These are phyloP conservation scores for Sycophila texana DNA, from an alignment of 2,888 invertebrate species.

Conservation along the genomic window DNA sequence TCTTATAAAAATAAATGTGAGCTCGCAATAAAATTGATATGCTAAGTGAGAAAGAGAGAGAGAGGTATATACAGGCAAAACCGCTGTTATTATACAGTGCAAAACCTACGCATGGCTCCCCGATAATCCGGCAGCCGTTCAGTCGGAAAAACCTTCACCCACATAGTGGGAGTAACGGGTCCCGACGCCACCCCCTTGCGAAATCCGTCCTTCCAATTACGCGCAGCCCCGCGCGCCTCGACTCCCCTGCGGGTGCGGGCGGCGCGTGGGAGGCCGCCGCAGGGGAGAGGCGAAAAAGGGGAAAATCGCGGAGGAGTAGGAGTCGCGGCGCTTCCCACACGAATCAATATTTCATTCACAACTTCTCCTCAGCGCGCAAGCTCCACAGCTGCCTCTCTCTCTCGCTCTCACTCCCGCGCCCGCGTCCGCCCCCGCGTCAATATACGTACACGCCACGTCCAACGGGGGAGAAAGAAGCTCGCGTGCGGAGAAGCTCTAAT, in stretches of 20 bases:
- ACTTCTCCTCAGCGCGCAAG: conserved; percentile 59
- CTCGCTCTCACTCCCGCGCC: not conserved
- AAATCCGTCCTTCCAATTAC: not conserved
- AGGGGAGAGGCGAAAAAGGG: not conserved
- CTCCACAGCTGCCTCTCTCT: not conserved
- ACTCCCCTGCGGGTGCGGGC: not conserved
- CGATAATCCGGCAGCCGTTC: no score
- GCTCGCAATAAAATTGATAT: no score
- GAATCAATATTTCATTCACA: conserved; percentile 73
- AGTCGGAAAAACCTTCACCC: conserved; percentile 5
- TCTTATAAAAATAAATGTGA: no score
- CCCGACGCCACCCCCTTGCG: not conserved
- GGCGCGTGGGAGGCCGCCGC: conserved; percentile 14
- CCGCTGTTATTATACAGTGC: no score
- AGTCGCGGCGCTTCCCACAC: conserved; percentile 59
- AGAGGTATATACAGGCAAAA: no score
- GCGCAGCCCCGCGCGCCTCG: not conserved
- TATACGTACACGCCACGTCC: no score
- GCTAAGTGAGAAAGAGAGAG: no score
- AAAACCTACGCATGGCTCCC: no score
- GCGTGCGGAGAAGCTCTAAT: no score
- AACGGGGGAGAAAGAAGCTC: no score
- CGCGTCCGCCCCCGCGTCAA: conserved; percentile 1
- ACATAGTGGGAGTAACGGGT: not conserved
- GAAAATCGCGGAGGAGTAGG: not conserved